These are phyloP conservation scores for Siniperca obscura DNA, from an alignment of 2,797 vertebrate genomes.

Conservation along the genomic window DNA sequence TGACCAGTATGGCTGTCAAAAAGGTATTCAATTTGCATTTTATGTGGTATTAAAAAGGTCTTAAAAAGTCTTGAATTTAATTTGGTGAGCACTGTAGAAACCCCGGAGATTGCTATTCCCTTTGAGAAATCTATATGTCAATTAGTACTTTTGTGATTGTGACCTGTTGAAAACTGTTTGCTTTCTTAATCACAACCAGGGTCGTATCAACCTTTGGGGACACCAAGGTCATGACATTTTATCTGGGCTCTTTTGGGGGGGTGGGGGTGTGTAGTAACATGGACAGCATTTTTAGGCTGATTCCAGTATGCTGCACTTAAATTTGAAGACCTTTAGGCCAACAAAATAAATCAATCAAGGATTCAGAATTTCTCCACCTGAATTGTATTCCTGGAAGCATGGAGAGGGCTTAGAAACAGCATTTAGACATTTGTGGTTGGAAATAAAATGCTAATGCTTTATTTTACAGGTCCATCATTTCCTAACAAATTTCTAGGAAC, in stretches of 20 bases:
- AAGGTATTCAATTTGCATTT: background rate
- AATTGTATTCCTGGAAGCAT: background rate
- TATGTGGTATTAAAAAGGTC: background rate
- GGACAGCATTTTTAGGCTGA: too few species aligned
- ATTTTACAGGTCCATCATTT: too few species aligned
- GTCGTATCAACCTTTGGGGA: background rate
- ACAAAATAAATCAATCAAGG: background rate
- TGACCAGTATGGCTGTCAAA: background rate
- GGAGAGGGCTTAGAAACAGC: background rate
- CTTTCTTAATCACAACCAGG: background rate
- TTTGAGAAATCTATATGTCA: background rate
- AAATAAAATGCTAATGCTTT: background rate
- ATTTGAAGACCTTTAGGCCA: background rate
- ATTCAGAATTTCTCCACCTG: background rate
- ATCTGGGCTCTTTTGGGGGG: background rate
- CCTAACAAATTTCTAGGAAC: background rate
- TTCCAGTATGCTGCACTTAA: too few species aligned
- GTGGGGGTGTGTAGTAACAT: background rate
- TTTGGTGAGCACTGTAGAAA: background rate
- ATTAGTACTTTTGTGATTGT: background rate
- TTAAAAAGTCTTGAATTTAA: background rate
- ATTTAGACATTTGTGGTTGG: too few species aligned
- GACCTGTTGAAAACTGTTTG: background rate
- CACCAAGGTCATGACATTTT: background rate
- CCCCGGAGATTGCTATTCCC: background rate